Evolutionary conservation across 2,797 vertebrate genomes (phyloP).

Genomic region (Meda fulgida): DNA sequence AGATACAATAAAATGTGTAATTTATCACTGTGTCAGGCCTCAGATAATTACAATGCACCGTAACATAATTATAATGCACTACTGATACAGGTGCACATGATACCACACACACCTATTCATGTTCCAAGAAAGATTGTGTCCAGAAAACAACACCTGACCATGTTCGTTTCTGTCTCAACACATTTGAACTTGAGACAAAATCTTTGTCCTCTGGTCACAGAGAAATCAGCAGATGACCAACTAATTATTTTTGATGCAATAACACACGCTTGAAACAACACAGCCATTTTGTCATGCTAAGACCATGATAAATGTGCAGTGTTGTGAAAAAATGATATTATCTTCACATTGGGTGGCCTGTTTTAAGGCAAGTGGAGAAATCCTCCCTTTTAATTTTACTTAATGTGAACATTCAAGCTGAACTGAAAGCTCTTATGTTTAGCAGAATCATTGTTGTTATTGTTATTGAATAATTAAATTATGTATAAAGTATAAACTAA

Average conservation of each 20-base stretch:
- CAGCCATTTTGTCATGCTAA: not conserved
- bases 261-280: not conserved
- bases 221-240: slow-evolving; percentile 28
- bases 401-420: not conserved
- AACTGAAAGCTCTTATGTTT: not conserved
- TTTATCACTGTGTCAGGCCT: slow-evolving; percentile 1
- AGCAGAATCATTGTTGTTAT: not conserved
- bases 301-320: slow-evolving; percentile 9
- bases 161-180: not conserved
- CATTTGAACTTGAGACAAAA: not conserved
- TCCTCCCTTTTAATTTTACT: not conserved
- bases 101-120: not conserved
- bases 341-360: slow-evolving; percentile 21
- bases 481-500: too few species aligned
- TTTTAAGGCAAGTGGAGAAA: slow-evolving; percentile 1
- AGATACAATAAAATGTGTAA: slow-evolving; percentile 20
- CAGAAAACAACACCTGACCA: not conserved
- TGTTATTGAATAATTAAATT: not conserved
- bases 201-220: not conserved
- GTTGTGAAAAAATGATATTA: slow-evolving; percentile 32
- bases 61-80: not conserved
- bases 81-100: not conserved
- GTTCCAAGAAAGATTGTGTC: not conserved
- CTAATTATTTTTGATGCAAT: not conserved
- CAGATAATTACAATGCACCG: not conserved